A percentile compares a stretch with the other conserved stretches of the same genome.
Evolutionary conservation across 2,888 invertebrate species (phyloP).

Genomic region (Chaitophorus viminalis): DNA sequence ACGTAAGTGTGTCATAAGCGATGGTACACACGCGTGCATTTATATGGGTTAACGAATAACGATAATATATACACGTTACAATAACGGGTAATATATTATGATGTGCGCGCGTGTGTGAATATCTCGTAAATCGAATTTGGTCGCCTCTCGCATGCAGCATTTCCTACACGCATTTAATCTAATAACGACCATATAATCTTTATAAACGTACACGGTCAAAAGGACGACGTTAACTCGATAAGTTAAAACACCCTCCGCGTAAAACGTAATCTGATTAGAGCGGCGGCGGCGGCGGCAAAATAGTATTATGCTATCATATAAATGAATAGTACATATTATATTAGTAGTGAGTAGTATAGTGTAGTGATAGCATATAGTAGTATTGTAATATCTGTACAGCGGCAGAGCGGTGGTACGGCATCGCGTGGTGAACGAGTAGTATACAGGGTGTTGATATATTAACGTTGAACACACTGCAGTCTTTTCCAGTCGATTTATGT

Average conservation of each 20-base stretch:
- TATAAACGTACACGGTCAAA: constrained; percentile 57
- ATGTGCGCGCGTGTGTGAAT: not conserved
- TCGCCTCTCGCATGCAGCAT: not conserved
- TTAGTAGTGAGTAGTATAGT: not conserved
- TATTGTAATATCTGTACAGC: not conserved
- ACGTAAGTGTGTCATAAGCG: not conserved
- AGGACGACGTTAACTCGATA: constrained; percentile 60
- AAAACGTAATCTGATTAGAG: constrained; percentile 51
- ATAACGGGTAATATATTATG: constrained; percentile 27
- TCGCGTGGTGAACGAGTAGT: not conserved
- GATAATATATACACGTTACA: constrained; percentile 37
- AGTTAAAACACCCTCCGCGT: constrained; percentile 50
- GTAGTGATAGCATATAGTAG: not conserved
- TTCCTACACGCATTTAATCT: constrained; percentile 17
- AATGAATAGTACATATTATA: not conserved
- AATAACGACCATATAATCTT: constrained; percentile 57
- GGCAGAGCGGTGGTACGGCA: not conserved
- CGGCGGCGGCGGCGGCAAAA: constrained; percentile 20
- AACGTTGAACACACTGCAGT: not conserved
- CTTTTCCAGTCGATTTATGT: not conserved
- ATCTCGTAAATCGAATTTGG: constrained; percentile 43
- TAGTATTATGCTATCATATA: not conserved
- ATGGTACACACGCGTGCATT: not conserved
- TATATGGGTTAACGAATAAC: not conserved
- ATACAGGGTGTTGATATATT: not conserved